Evolutionary conservation across 2,113 vertebrate genomes (phyloP), one percentile per base, ranked within the genome.

Genomic region (Cephalophus harveyi): DNA sequence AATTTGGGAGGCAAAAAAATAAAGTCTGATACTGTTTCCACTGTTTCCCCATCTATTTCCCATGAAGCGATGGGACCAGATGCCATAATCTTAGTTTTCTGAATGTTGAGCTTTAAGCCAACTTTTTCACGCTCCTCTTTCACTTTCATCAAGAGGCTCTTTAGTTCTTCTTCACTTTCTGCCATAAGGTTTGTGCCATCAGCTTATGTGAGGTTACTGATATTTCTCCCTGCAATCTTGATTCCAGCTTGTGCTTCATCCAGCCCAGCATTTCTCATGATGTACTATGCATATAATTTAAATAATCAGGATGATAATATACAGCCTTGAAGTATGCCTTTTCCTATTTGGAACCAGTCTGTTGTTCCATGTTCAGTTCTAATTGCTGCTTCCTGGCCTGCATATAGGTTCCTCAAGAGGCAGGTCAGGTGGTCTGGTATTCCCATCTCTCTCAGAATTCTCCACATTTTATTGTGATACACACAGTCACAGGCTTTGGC

Each of bases 191-290:
- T 11, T 17, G 17, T 36, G 64, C 21, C n/a, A 21, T 36, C 17
- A 2, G 9, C 64, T 1, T 71, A 21, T 71, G 17, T 71, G 64
- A 21, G 64, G 64, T 71, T 36, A 21, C 2, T 36, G 9, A 71
- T 71, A 36, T 71, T 71, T 71, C 64, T 71, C 9, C 4, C 0
- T 0, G 4, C 64, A 11, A 36, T 36, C n/a, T 36, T 21, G 19
- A 23, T 36, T 71, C n/a, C n/a, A 71, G 4, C 4, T 67, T 71
- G 8, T 71, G 9, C 4, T 71, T 71, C n/a, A 0, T 21, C 17
- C 64, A 36, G n/a, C 64, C n/a, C 9, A 36, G 64, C 1, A 0
- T 21, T 71, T 21, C 17, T 71, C 17, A 11, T 36, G 17, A 36
- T 36, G 17, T 71, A 36, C 9, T 71, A n/a, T 21, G 2, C 17